These are phyloP conservation scores for Macaria liturata DNA, from an alignment of 2,888 invertebrate genomes.

Conservation along the genomic window DNA sequence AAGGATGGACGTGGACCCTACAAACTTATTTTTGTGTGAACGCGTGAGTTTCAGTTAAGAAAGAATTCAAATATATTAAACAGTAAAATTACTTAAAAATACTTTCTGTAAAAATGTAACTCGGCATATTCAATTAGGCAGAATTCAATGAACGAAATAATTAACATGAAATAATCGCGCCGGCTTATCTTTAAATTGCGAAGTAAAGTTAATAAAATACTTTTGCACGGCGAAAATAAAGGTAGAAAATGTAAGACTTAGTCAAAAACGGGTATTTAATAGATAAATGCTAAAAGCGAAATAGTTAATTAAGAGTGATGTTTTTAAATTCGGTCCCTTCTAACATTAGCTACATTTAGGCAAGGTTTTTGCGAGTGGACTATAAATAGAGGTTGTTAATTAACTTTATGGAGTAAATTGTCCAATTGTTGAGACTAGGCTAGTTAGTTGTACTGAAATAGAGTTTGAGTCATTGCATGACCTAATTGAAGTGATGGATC, in stretches of 20 bases:
- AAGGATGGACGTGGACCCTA: too few species aligned
- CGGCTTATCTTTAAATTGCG: background rate
- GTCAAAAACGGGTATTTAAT: constrained; percentile 20
- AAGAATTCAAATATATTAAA: too few species aligned
- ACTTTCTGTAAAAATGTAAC: too few species aligned
- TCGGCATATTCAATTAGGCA: too few species aligned
- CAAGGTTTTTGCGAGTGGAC: constrained; percentile 7
- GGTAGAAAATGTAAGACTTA: constrained; percentile 12
- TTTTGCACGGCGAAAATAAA: constrained; percentile 17
- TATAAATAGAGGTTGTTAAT: constrained; percentile 23
- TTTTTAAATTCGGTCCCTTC: constrained; percentile 19
- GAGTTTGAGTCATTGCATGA: constrained; percentile 27
- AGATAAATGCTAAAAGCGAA: constrained; percentile 26
- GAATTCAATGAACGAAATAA: background rate
- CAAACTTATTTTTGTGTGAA: too few species aligned
- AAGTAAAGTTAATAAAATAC: constrained; percentile 4
- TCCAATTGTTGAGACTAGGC: constrained; percentile 11
- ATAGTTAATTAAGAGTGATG: constrained; percentile 26
- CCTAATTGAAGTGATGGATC: constrained; percentile 28
- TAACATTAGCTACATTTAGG: constrained; percentile 9
- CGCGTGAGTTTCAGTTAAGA: too few species aligned
- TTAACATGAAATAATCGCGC: constrained; percentile 1
- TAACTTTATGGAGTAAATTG: constrained; percentile 16
- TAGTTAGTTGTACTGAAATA: constrained; percentile 21
- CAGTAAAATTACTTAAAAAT: too few species aligned